A percentile compares a stretch with the other conserved stretches of the same genome.
phyloP scores from a whole-genome alignment of 2,888 invertebrate species.

The Drosophila acutilabella region DNA sequence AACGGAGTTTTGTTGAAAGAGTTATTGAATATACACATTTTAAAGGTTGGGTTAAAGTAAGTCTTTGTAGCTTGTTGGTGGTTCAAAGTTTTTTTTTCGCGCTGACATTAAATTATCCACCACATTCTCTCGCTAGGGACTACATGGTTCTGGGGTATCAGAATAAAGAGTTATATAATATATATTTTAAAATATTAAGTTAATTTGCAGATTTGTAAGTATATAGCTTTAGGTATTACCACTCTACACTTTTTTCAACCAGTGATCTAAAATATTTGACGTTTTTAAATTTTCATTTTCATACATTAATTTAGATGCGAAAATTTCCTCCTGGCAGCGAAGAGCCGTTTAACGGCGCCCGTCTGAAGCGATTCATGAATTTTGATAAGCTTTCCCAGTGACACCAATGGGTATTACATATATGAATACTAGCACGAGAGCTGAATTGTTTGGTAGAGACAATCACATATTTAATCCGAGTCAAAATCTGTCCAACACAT shows the following conservation, averaged over 20 bases:
- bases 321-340: constrained; percentile 89
- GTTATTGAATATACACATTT: constrained; percentile 17
- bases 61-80: constrained; percentile 7
- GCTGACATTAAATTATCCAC: no score
- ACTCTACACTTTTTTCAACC: background rate
- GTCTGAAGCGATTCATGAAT: constrained; percentile 86
- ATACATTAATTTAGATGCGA: constrained; percentile 86
- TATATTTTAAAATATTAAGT: constrained; percentile 8
- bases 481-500: constrained; percentile 10
- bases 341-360: constrained; percentile 86
- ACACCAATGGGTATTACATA: constrained; percentile 25
- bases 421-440: background rate
- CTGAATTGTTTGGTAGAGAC: constrained; percentile 3
- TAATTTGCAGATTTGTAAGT: constrained; percentile 32
- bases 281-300: constrained; percentile 22
- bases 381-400: constrained; percentile 84
- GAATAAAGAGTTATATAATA: constrained; percentile 7
- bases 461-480: constrained; percentile 1
- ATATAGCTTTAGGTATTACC: background rate
- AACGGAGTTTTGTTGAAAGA: constrained; percentile 12
- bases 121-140: constrained; percentile 10
- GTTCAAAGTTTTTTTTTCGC: constrained; percentile 18
- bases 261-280: constrained; percentile 3
- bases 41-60: constrained; percentile 2
- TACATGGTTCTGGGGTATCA: constrained; percentile 40